Base-by-base conservation (phyloP, 2,888 invertebrate species). In the Chrysomela aeneicollis region DNA sequence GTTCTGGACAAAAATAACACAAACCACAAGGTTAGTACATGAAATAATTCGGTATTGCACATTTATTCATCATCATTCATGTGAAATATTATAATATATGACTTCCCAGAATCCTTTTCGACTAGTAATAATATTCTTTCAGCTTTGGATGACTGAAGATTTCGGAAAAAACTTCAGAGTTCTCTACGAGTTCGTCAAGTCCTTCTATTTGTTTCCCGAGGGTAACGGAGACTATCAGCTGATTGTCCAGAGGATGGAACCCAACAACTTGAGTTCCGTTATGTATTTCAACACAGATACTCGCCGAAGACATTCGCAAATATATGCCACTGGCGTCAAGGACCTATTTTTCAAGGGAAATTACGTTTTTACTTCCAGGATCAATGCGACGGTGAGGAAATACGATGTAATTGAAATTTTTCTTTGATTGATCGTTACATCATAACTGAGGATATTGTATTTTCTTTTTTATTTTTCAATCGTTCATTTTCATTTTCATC, bases 321-420 rank as follows among this genome's bases (percentile, higher is more conserved):
- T 79, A 59, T 76, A 78, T 47, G 76, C 78, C 3, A 85, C 86
- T 17, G 87, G 90, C 71, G 91, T 93, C 1, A 89, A 91, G 76
- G 93, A 95, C 78, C 93, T 95, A 81, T 91, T 92, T 78, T 87
- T 94, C 32, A 90, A 90, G 77, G 92, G 90, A 15, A 92, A 93
- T 74, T 95, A 91, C 80, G 89, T 94, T 88, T 95, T 96, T 82
- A 93, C 91, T 0, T 92, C 92, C 0, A 90, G 88, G 77, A 88
- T 88, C 78, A 69, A 66, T 50, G 85, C 84, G 71, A 85, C 86
- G 84, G 90, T 90, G 78, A 85, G 86, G 81, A 21, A 12, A 22
- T 18, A n/a, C n/a, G n/a, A n/a, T n/a, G n/a, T n/a, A n/a, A n/a
- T n/a, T n/a, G n/a, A n/a, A n/a, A n/a, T n/a, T n/a, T n/a, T n/a